These are phyloP conservation scores for Mormyrus lacerda DNA, from an alignment of 2,113 vertebrate genomes.

Conservation along the genomic window DNA sequence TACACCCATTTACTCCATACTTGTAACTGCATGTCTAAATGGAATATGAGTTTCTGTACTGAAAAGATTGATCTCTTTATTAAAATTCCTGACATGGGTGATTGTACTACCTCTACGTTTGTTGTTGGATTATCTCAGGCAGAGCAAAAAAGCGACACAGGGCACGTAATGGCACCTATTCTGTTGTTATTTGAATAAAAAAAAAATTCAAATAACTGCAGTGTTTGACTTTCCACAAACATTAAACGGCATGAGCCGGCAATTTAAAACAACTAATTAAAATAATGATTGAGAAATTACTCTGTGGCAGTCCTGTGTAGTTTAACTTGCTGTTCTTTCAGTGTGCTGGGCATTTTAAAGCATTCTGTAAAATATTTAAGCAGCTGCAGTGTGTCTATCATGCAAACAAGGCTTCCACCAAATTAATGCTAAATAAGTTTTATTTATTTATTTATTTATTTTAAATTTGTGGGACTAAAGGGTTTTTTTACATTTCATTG, in stretches of 20 bases:
- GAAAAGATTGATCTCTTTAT: not conserved
- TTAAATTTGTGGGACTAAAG: not conserved
- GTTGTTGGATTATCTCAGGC: not conserved
- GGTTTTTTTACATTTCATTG: not conserved
- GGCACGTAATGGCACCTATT: not conserved
- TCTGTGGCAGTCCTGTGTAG: not conserved
- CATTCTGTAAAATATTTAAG: not conserved
- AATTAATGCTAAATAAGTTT: not conserved
- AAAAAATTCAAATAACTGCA: not conserved
- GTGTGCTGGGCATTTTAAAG: not conserved
- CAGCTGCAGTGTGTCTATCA: not conserved
- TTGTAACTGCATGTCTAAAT: not conserved
- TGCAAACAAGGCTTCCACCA: not conserved
- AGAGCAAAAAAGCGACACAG: not conserved
- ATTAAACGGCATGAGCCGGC: not conserved
- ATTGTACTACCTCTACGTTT: not conserved
- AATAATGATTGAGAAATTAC: not conserved
- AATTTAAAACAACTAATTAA: not conserved
- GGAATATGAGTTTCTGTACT: not conserved
- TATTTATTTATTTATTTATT: too few species aligned
- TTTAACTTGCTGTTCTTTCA: not conserved
- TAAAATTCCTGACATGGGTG: not conserved
- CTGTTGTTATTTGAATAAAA: not conserved
- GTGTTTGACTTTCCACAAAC: not conserved
- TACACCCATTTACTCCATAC: not conserved